Conservation (phyloP, 1,140 invertebrate species). For the Harpegnathos saltator region DNA sequence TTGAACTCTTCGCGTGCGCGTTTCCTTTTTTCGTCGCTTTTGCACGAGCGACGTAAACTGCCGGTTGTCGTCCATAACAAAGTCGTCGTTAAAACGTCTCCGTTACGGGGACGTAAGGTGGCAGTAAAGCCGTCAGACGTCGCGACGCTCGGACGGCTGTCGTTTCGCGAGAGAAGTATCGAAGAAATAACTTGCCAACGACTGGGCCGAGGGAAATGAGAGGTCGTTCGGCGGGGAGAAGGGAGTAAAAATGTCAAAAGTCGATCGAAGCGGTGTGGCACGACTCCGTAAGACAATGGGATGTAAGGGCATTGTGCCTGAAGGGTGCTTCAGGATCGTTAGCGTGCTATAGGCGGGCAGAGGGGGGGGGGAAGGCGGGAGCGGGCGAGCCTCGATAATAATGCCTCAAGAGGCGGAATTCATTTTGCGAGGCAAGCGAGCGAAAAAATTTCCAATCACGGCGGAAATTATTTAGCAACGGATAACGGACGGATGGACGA, state of each 20-base stretch:
- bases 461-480: conserved; percentile 49
- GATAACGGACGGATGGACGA: conserved; percentile 42
- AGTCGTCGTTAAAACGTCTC: conserved; percentile 50
- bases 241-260: conserved; percentile 38
- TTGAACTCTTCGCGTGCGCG: conserved; percentile 2
- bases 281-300: conserved; percentile 37
- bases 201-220: conserved; percentile 6
- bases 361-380: too few species aligned
- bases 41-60: conserved; percentile 38
- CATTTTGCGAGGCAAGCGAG: conserved; percentile 36
- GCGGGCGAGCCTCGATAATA: conserved; percentile 22
- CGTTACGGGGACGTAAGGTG: not conserved
- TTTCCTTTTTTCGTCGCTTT: not conserved
- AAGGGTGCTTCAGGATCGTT: conserved; percentile 19
- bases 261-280: conserved; percentile 8
- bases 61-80: conserved; percentile 28
- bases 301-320: conserved; percentile 38
- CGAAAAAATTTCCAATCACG: conserved; percentile 59
- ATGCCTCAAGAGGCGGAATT: conserved; percentile 42
- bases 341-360: conserved; percentile 10
- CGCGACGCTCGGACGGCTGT: conserved; percentile 5
- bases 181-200: conserved; percentile 22
- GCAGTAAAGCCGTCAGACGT: conserved; percentile 44
- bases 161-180: conserved; percentile 36
- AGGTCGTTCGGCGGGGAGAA: not conserved